Evolutionary conservation across 1,140 invertebrate species (phyloP).

Genomic region (Drosophila repleta): DNA sequence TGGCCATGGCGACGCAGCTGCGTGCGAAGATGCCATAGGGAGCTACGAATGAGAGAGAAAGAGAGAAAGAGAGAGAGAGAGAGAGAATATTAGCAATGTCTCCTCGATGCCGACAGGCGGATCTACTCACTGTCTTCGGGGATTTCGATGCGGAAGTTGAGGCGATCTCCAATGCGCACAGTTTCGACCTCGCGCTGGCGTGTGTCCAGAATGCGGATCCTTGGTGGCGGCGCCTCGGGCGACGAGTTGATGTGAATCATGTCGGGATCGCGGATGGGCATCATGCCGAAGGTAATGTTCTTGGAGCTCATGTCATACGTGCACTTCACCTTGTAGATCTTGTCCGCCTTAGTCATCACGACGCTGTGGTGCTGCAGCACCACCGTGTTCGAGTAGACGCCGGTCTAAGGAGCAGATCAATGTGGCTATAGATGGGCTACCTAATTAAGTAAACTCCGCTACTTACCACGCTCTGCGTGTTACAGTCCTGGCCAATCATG

Average conservation of each 20-base stretch:
- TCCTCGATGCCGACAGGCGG: too few relatives aligned
- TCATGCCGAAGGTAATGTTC: constrained; percentile 98
- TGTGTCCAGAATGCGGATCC: constrained; percentile 94
- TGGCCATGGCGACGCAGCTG: constrained; percentile 98
- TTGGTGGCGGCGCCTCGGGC: constrained; percentile 96
- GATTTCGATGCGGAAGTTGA: constrained; percentile 97
- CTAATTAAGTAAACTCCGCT: neutral
- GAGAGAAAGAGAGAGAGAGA: constrained; percentile 21
- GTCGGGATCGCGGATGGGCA: constrained; percentile 96
- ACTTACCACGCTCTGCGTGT: constrained; percentile 95
- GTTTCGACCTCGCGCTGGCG: constrained; percentile 95
- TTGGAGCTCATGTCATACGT: constrained; percentile 98
- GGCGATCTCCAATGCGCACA: constrained; percentile 96
- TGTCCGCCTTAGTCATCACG: constrained; percentile 98
- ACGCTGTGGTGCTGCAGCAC: constrained; percentile 97
- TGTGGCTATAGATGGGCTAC: too few relatives aligned
- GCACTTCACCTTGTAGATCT: constrained; percentile 98
- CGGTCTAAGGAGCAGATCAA: constrained; percentile 88
- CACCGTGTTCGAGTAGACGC: constrained; percentile 97
- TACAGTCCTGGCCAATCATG: constrained; percentile 96
- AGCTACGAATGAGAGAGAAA: constrained; percentile 85
- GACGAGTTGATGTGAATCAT: constrained; percentile 98
- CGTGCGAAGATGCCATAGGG: constrained; percentile 98
- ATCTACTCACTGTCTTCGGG: constrained; percentile 95
- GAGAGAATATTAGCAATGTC: neutral